A percentile compares a stretch with the other conserved stretches of the same genome.
phyloP scores from a whole-genome alignment of 2,113 vertebrate genomes.

The Dipodomys merriami region DNA sequence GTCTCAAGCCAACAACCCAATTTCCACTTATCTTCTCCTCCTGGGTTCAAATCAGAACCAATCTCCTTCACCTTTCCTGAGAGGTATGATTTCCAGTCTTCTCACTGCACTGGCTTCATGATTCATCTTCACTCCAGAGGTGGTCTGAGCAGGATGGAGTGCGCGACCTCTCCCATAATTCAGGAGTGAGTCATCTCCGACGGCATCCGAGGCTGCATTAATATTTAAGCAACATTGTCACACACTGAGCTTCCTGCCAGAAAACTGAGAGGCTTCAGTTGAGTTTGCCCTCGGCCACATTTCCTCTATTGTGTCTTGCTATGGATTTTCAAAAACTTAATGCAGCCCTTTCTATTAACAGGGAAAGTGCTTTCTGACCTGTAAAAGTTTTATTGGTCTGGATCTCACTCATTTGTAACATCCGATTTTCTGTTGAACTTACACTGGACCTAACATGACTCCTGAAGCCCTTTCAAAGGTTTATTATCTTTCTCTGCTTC shows the following conservation, averaged over 20 bases:
- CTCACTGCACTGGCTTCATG: neutral
- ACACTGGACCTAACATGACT: neutral
- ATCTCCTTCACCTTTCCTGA: neutral
- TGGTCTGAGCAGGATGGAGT: neutral
- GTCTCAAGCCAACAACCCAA: neutral
- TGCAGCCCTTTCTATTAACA: neutral
- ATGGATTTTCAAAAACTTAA: neutral
- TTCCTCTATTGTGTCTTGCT: neutral
- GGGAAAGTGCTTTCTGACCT: neutral
- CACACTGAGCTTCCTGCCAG: neutral
- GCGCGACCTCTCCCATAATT: neutral
- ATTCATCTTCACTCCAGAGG: conserved; percentile 1
- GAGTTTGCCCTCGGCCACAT: neutral
- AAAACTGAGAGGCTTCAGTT: neutral
- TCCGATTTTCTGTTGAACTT: neutral
- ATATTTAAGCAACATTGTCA: neutral
- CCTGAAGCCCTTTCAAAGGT: neutral
- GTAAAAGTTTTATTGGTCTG: neutral
- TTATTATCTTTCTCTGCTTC: too few relatives aligned
- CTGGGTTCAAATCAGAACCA: neutral
- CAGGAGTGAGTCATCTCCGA: neutral
- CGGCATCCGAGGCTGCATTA: too few relatives aligned
- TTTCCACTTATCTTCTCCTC: neutral
- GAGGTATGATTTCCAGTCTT: neutral
- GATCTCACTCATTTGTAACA: neutral